A percentile compares a stretch with the other conserved stretches of the same genome.
Conservation (phyloP, 2,113 vertebrate species). For the Chionodraco myersi region DNA sequence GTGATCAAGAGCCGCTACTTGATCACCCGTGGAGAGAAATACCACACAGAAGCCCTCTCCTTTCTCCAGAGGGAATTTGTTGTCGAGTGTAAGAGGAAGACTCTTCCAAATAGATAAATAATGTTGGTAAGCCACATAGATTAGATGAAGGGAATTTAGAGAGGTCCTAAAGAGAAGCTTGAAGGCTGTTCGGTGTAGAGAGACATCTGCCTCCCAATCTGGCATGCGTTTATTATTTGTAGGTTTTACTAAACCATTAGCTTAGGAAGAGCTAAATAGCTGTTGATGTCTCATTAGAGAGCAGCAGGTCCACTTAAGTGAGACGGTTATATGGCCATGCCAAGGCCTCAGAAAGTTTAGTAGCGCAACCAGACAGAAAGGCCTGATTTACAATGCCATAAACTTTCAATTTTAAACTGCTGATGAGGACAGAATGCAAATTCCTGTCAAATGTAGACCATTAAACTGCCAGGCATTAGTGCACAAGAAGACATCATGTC, state of each 20-base stretch:
- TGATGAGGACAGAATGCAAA: slow-evolving; percentile 14
- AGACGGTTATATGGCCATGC: slow-evolving; percentile 25
- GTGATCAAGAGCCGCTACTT: slow-evolving; percentile 49
- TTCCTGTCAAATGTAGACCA: slow-evolving; percentile 42
- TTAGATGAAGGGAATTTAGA: slow-evolving; percentile 37
- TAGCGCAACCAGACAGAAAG: slow-evolving; percentile 20
- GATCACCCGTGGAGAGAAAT: slow-evolving; percentile 56
- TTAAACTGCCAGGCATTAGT: neutral
- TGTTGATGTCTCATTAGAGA: slow-evolving; percentile 48
- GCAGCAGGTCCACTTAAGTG: slow-evolving; percentile 35
- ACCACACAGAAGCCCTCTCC: slow-evolving; percentile 57
- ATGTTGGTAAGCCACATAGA: slow-evolving; percentile 55
- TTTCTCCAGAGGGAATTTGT: slow-evolving; percentile 39
- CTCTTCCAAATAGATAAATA: slow-evolving; percentile 65
- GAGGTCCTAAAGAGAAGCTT: slow-evolving; percentile 34
- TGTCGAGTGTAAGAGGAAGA: slow-evolving; percentile 42
- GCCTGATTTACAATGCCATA: slow-evolving; percentile 13
- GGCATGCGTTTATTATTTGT: slow-evolving; percentile 36
- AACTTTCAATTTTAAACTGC: slow-evolving; percentile 9
- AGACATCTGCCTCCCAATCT: slow-evolving; percentile 39
- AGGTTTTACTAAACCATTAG: slow-evolving; percentile 31
- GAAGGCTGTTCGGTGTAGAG: slow-evolving; percentile 33
- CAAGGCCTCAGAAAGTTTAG: slow-evolving; percentile 12
- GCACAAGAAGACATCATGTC: neutral
- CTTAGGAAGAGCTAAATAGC: slow-evolving; percentile 34